Evolutionary conservation across 2,113 vertebrate genomes (phyloP), one percentile per base, ranked within the genome.

Genomic region (Apteryx mantelli): DNA sequence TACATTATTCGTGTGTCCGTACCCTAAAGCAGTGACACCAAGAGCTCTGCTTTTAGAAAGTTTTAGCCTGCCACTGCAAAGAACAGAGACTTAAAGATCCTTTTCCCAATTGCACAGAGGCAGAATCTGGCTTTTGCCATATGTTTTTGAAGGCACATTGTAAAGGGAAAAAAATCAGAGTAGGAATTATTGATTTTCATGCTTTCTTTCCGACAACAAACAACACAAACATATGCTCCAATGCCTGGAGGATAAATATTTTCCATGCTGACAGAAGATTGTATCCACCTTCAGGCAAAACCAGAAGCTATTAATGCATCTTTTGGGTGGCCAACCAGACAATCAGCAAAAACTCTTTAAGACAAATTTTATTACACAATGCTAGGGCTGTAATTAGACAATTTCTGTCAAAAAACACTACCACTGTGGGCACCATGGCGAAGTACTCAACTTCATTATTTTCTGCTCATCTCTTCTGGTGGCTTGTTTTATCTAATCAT

Each of bases 191-290:
- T 94, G 97, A 97, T 97, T 97, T 97, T 96, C 4, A 7, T 89
- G 96, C 84, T 95, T 82, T 73, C 88, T 76, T 92, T 93, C 92
- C 84, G 88, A 94, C 93, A 97, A 93, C 61, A 86, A 93, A 96
- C 90, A 94, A 2, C n/a, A 38, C 42, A 86, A 95, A 91, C 96
- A 92, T 93, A 96, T 97, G 96, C 74, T 96, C 83, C 95, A 89
- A 73, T 93, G 95, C 93, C 96, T 96, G 77, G 25, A 97, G 96
- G 92, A 97, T 68, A 96, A 96, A 95, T 95, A 94, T 87, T 97
- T 97, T 79, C 91, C 81, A 76, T 7, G 40, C 92, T 94, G 77
- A 87, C 52, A 89, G 86, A 93, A 94, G 91, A 94, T 73, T 78
- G 92, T 93, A 95, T 36, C 91, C 73, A 93, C 85, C 94, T 91